Evolutionary conservation across 2,797 vertebrate genomes (phyloP).

Genomic region (Cottoperca gobio): DNA sequence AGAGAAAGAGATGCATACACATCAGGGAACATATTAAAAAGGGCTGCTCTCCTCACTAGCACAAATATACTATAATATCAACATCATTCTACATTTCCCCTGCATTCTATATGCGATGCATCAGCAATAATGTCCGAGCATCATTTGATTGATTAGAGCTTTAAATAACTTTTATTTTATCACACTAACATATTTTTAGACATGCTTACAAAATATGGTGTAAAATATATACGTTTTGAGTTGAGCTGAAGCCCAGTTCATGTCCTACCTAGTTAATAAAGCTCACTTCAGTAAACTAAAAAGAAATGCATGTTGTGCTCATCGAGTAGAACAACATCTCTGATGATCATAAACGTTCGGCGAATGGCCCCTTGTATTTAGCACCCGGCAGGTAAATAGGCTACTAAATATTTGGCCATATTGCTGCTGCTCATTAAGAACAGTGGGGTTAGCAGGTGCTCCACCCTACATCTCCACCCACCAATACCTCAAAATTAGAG

Average conservation of each 20-base stretch:
- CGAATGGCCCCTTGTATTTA: not conserved
- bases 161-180: not conserved
- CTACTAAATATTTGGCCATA: not conserved
- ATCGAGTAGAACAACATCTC: not conserved
- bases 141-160: not conserved
- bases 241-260: not conserved
- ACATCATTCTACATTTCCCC: not conserved
- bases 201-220: not conserved
- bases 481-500: not conserved
- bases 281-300: not conserved
- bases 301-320: too few relatives aligned
- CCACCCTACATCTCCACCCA: not conserved
- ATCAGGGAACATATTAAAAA: slow-evolving; percentile 57
- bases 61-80: not conserved
- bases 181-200: not conserved
- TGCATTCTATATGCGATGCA: not conserved
- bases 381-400: too few relatives aligned
- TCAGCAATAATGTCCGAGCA: not conserved
- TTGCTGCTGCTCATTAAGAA: not conserved
- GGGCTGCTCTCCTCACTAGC: slow-evolving; percentile 24
- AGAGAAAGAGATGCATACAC: slow-evolving; percentile 53
- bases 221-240: not conserved
- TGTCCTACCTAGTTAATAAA: not conserved
- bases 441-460: not conserved
- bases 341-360: not conserved